These are phyloP conservation scores for Brachyalestes nurse DNA, from an alignment of 2,797 vertebrate species.

Conservation along the genomic window DNA sequence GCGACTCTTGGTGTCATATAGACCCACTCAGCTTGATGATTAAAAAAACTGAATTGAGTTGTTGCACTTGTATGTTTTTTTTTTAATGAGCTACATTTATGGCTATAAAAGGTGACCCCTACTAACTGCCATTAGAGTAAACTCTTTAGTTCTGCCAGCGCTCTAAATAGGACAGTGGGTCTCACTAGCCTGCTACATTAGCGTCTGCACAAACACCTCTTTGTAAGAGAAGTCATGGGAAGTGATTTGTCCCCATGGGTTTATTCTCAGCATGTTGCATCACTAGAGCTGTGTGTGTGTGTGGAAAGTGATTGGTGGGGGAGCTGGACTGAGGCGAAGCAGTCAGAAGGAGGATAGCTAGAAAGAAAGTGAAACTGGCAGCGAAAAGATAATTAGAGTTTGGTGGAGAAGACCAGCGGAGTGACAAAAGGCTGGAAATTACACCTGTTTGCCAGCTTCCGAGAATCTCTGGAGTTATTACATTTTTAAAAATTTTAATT, in stretches of 20 bases:
- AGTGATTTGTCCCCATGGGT: slow-evolving; percentile 65
- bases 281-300: slow-evolving; percentile 68
- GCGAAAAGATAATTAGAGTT: slow-evolving; percentile 61
- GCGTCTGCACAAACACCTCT: slow-evolving; percentile 68
- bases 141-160: slow-evolving; percentile 57
- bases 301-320: slow-evolving; percentile 61
- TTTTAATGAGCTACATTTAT: neutral
- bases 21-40: neutral
- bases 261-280: slow-evolving; percentile 67
- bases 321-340: slow-evolving; percentile 49
- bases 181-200: slow-evolving; percentile 62
- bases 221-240: slow-evolving; percentile 72
- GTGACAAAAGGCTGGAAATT: slow-evolving; percentile 59
- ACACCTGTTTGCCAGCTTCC: slow-evolving; percentile 65
- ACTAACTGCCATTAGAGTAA: slow-evolving; percentile 63
- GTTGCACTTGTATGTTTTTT: neutral
- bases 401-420: slow-evolving; percentile 64
- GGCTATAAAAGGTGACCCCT: neutral
- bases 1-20: neutral
- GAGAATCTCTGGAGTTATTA: slow-evolving; percentile 70
- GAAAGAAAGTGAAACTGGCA: slow-evolving; percentile 26
- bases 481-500: slow-evolving; percentile 77
- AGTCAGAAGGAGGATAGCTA: slow-evolving; percentile 60
- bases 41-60: too few species aligned
- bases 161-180: slow-evolving; percentile 63